Evolutionary conservation across 2,113 vertebrate genomes (phyloP).

Genomic region (Nestor notabilis): DNA sequence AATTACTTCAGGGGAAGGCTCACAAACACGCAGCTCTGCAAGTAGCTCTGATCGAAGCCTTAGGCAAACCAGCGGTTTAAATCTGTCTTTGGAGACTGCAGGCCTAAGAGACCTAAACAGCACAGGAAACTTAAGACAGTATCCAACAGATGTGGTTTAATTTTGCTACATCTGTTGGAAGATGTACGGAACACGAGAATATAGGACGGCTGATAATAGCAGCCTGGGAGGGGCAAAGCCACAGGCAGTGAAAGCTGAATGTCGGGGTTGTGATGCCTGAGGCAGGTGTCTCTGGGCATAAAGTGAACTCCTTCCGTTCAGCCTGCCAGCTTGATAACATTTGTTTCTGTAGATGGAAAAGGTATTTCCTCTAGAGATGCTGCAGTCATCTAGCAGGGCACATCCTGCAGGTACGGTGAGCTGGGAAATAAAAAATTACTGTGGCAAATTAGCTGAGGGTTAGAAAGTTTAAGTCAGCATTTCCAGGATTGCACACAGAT

Average conservation of each 20-base stretch:
- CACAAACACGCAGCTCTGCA: background rate
- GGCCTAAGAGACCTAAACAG: background rate
- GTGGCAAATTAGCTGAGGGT: background rate
- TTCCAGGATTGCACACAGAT: background rate
- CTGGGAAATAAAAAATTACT: background rate
- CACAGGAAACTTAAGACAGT: background rate
- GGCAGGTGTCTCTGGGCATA: background rate
- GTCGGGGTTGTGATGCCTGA: background rate
- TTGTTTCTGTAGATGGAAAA: background rate
- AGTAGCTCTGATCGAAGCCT: background rate
- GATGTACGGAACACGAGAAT: background rate
- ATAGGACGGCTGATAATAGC: background rate
- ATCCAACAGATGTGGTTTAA: constrained; percentile 30
- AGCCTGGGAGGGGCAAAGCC: background rate
- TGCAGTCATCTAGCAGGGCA: background rate
- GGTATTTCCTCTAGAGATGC: background rate
- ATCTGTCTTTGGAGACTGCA: background rate
- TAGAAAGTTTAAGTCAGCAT: background rate
- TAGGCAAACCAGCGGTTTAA: constrained; percentile 10
- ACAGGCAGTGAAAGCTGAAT: constrained; percentile 27
- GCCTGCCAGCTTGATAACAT: background rate
- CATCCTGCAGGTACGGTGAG: background rate
- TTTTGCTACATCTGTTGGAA: constrained; percentile 32
- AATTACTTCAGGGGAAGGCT: background rate
- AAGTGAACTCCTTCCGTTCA: background rate